Percentiles rank a stretch among this genome's conserved stretches.
phyloP scores from a whole-genome alignment of 2,797 vertebrate species.

The Chrysolophus pictus region DNA sequence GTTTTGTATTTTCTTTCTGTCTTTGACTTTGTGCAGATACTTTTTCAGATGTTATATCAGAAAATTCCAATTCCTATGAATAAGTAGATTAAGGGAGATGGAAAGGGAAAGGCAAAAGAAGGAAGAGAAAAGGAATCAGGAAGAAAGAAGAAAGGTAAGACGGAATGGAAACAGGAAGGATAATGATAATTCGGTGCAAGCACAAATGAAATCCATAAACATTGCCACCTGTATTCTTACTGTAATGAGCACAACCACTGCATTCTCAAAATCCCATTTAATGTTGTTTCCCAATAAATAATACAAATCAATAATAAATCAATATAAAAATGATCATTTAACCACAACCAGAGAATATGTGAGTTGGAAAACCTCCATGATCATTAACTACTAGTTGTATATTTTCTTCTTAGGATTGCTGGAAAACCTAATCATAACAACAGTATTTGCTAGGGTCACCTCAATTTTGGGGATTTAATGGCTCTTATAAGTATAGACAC shows the following conservation, averaged over 20 bases:
- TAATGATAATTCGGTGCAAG: not conserved
- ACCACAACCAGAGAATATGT: not conserved
- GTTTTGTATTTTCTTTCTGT: not conserved
- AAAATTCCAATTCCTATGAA: not conserved
- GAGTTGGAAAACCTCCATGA: not conserved
- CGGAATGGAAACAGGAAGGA: not conserved
- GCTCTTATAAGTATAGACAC: not conserved
- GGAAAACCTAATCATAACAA: not conserved
- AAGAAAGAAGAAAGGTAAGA: not conserved
- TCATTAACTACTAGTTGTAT: accelerated
- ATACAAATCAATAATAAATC: not conserved
- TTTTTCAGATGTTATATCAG: not conserved
- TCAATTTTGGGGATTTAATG: not conserved
- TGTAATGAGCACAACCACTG: not conserved
- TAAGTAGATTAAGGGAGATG: not conserved
- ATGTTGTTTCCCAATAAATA: not conserved
- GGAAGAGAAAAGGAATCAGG: not conserved
- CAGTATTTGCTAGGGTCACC: not conserved
- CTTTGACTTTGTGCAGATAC: not conserved
- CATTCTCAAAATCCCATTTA: not conserved
- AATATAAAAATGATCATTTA: not conserved
- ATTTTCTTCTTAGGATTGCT: not conserved
- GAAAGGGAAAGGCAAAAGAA: not conserved
- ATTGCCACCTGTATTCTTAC: not conserved
- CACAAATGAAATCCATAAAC: not conserved